A percentile compares a stretch with the other conserved stretches of the same genome.
phyloP scores from a whole-genome alignment of 2,113 vertebrate genomes.

The Cebus imitator region DNA sequence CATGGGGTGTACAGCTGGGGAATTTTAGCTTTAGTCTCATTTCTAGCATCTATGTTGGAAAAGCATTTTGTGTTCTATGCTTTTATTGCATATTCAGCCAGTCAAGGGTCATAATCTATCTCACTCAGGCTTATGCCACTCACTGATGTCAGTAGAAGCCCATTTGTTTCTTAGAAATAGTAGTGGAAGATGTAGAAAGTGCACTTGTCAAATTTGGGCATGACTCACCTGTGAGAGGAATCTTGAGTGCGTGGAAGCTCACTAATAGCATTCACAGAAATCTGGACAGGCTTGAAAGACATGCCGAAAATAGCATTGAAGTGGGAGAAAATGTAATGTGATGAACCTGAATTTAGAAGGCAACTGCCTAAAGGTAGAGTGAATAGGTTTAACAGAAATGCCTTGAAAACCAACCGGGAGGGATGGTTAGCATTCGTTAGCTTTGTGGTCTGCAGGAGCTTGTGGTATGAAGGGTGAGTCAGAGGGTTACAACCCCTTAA shows the following conservation, averaged over 20 bases:
- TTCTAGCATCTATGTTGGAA: too few species aligned
- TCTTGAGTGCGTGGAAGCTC: too few species aligned
- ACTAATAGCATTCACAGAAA: background rate
- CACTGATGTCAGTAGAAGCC: background rate
- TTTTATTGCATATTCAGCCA: too few species aligned
- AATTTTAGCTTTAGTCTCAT: background rate
- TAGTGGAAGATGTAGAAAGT: background rate
- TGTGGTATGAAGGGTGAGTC: accelerated
- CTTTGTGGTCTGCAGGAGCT: accelerated
- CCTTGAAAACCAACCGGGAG: background rate
- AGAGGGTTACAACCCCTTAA: accelerated
- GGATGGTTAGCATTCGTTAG: too few species aligned
- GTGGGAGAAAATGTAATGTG: too few species aligned
- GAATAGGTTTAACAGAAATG: accelerated
- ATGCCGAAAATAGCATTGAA: accelerated
- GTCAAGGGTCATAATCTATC: background rate
- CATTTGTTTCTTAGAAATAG: background rate
- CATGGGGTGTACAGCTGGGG: background rate
- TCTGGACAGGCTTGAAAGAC: background rate
- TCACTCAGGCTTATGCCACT: background rate
- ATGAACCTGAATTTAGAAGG: background rate
- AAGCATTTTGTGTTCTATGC: background rate
- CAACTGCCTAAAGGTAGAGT: background rate
- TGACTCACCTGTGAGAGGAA: background rate
- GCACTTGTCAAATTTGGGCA: background rate